phyloP scores from a whole-genome alignment of 2,113 vertebrate species.

The Delphinapterus leucas region DNA sequence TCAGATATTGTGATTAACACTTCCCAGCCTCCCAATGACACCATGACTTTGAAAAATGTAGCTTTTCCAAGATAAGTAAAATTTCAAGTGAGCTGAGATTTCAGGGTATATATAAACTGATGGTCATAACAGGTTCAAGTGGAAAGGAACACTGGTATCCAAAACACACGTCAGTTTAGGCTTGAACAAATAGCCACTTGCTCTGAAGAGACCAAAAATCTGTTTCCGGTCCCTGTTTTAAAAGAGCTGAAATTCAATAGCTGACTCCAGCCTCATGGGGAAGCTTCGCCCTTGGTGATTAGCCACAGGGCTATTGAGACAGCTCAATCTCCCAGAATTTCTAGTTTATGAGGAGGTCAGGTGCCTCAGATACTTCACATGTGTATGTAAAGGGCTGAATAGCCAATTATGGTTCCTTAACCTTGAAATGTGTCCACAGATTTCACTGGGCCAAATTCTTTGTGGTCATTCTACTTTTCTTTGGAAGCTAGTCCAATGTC shows the following conservation, averaged over 20 bases:
- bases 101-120: not conserved
- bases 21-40: not conserved
- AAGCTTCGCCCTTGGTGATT: not conserved
- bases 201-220: not conserved
- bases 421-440: not conserved
- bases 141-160: not conserved
- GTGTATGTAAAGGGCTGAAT: not conserved
- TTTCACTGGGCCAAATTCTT: not conserved
- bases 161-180: not conserved
- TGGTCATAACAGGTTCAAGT: not conserved
- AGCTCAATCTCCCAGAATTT: not conserved
- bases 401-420: not conserved
- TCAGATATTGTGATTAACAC: not conserved
- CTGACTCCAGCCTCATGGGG: not conserved
- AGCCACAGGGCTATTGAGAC: not conserved
- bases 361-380: not conserved
- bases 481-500: not conserved
- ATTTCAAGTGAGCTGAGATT: not conserved
- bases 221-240: not conserved
- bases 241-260: not conserved
- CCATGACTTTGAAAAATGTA: not conserved
- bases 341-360: not conserved
- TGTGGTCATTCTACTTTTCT: not conserved
- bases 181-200: not conserved
- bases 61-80: not conserved